phyloP scores from a whole-genome alignment of 1,140 invertebrate species.

The Paralvinella palmiformis region DNA sequence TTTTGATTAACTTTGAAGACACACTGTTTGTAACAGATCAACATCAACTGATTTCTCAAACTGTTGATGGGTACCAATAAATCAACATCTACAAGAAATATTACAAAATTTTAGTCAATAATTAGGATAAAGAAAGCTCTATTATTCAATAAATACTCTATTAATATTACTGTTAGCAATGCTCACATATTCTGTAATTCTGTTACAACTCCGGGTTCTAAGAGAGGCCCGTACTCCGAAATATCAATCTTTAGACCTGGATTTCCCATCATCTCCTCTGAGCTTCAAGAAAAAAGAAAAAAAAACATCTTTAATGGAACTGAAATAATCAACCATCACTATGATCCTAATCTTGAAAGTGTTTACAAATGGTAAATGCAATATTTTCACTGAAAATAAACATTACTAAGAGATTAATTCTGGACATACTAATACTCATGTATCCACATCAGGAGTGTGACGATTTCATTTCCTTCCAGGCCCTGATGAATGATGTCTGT shows the following conservation, averaged over 20 bases:
- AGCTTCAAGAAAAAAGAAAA: slow-evolving; percentile 47
- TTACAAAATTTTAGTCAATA: too few species aligned
- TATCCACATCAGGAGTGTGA: slow-evolving; percentile 88
- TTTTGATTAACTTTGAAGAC: too few species aligned
- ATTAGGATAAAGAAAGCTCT: too few species aligned
- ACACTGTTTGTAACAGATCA: too few species aligned
- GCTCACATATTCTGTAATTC: slow-evolving; percentile 74
- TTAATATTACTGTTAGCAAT: too few species aligned
- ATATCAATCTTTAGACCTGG: slow-evolving; percentile 78
- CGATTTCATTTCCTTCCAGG: slow-evolving; percentile 93
- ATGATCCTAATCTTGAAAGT: not conserved
- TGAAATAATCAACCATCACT: slow-evolving; percentile 19
- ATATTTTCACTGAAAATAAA: not conserved
- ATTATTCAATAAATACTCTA: too few species aligned
- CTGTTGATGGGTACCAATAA: not conserved
- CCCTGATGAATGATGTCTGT: slow-evolving; percentile 80
- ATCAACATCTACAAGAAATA: not conserved
- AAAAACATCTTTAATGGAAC: slow-evolving; percentile 27
- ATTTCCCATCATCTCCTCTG: slow-evolving; percentile 78
- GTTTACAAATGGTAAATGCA: not conserved
- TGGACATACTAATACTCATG: slow-evolving; percentile 51
- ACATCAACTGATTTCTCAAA: not conserved
- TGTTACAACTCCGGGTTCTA: slow-evolving; percentile 68
- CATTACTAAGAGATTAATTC: not conserved
- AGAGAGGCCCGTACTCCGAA: slow-evolving; percentile 59